Conservation (phyloP, 2,113 vertebrate species). For the Siniperca chuatsi region DNA sequence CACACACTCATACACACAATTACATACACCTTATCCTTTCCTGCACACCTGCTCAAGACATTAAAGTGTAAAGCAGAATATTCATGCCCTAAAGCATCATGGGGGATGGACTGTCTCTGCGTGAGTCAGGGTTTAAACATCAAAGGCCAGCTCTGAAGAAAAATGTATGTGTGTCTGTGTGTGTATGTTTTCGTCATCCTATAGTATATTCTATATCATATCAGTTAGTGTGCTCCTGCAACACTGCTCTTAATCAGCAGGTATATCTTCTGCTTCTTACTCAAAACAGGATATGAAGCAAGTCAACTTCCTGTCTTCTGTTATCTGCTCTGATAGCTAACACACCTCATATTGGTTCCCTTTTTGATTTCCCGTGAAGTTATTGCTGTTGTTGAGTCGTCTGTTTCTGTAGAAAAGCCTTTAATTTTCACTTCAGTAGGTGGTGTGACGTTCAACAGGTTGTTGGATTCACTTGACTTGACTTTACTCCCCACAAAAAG, state of each 20-base stretch:
- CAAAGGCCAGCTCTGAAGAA: slow-evolving; percentile 35
- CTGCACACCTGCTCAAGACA: slow-evolving; percentile 38
- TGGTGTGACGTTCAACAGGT: slow-evolving; percentile 23
- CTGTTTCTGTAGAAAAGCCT: not conserved
- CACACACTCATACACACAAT: slow-evolving; percentile 5
- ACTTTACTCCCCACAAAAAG: not conserved
- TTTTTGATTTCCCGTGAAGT: slow-evolving; percentile 62
- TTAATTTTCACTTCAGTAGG: slow-evolving; percentile 17
- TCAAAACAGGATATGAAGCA: slow-evolving; percentile 77
- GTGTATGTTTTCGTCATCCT: not conserved
- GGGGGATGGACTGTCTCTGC: slow-evolving; percentile 32
- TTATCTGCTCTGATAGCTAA: slow-evolving; percentile 41
- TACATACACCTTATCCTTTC: slow-evolving; percentile 33
- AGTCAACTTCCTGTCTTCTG: slow-evolving; percentile 59
- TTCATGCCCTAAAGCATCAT: slow-evolving; percentile 50
- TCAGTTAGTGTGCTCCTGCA: not conserved
- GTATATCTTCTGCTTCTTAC: slow-evolving; percentile 55
- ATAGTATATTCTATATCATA: not conserved
- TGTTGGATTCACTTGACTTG: slow-evolving; percentile 18
- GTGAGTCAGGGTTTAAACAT: slow-evolving; percentile 27
- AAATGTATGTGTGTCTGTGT: not conserved
- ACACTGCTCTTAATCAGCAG: slow-evolving; percentile 31
- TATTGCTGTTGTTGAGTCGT: slow-evolving; percentile 37
- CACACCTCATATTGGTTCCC: slow-evolving; percentile 47
- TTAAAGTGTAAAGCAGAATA: slow-evolving; percentile 21